Evolutionary conservation across 1,140 invertebrate species (phyloP).

Genomic region (Camponotus vicinus): DNA sequence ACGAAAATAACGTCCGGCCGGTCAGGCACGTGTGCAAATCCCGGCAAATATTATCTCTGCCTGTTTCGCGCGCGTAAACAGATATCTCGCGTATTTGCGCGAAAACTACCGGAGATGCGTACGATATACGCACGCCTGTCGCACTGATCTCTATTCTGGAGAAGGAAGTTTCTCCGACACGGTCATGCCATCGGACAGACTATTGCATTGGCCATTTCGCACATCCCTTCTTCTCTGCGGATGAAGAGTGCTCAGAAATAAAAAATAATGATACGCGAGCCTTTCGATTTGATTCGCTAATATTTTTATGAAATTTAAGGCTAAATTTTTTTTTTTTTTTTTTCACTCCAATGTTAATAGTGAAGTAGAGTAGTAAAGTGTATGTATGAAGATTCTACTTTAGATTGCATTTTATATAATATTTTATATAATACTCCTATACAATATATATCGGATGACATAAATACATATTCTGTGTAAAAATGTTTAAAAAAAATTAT

Average conservation of each 20-base stretch:
- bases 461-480: too few species aligned
- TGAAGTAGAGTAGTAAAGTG: not conserved
- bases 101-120: constrained; percentile 17
- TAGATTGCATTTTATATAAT: too few species aligned
- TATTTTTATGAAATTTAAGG: not conserved
- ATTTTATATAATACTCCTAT: too few species aligned
- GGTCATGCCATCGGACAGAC: not conserved
- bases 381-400: not conserved
- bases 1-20: constrained; percentile 65
- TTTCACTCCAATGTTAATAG: not conserved
- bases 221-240: not conserved
- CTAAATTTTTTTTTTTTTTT: not conserved
- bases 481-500: constrained; percentile 16
- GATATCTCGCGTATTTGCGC: constrained; percentile 28
- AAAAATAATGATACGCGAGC: not conserved
- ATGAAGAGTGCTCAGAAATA: not conserved
- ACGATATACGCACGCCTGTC: not conserved
- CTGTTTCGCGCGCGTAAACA: constrained; percentile 4
- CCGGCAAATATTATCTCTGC: constrained; percentile 69
- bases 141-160: not conserved
- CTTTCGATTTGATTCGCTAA: not conserved
- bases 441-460: not conserved
- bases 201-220: not conserved
- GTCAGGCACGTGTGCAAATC: constrained; percentile 66
- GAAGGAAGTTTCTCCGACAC: not conserved